Evolutionary conservation across 2,113 vertebrate species (phyloP).

Genomic region (Hypomesus transpacificus): DNA sequence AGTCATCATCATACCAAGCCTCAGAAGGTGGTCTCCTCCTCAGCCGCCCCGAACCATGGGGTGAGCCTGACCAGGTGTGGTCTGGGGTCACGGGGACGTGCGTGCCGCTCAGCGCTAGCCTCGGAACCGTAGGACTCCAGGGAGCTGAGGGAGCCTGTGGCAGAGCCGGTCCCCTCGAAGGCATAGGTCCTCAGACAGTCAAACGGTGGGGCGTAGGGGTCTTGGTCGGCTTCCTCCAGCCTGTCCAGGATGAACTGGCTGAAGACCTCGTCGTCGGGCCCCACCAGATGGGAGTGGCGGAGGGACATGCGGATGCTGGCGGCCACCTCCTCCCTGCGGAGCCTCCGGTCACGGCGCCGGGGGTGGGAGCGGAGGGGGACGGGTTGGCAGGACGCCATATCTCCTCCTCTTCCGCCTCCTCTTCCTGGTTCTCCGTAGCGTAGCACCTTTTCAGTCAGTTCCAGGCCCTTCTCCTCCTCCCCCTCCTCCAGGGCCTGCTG

Average conservation of each 20-base stretch:
- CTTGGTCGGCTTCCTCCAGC: slow-evolving; percentile 81
- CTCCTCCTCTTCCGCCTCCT: slow-evolving; percentile 54
- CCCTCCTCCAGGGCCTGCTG: slow-evolving; percentile 67
- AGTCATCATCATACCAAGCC: no score
- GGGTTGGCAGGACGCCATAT: slow-evolving; percentile 61
- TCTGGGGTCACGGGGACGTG: slow-evolving; percentile 52
- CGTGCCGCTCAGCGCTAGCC: slow-evolving; percentile 56
- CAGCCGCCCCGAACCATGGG: slow-evolving; percentile 57
- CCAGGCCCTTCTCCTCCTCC: slow-evolving; percentile 61
- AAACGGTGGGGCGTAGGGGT: slow-evolving; percentile 77
- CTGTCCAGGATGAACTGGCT: slow-evolving; percentile 85
- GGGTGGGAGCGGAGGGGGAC: slow-evolving; percentile 71
- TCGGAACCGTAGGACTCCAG: slow-evolving; percentile 68
- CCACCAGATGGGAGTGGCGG: slow-evolving; percentile 81
- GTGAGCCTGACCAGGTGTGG: slow-evolving; percentile 70
- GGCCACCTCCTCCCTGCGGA: slow-evolving; percentile 60
- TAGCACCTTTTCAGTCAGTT: slow-evolving; percentile 82
- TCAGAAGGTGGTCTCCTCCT: slow-evolving; percentile 69
- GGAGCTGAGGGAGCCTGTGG: slow-evolving; percentile 87
- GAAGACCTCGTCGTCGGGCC: slow-evolving; percentile 83
- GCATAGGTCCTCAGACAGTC: slow-evolving; percentile 83
- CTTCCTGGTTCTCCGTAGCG: slow-evolving; percentile 74
- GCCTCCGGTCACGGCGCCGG: slow-evolving; percentile 48
- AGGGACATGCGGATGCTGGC: slow-evolving; percentile 78
- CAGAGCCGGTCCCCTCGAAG: slow-evolving; percentile 83